Conservation (phyloP, 30 jellyfish, hydroid and myxozoan genomes). For the Mastigias papua region DNA sequence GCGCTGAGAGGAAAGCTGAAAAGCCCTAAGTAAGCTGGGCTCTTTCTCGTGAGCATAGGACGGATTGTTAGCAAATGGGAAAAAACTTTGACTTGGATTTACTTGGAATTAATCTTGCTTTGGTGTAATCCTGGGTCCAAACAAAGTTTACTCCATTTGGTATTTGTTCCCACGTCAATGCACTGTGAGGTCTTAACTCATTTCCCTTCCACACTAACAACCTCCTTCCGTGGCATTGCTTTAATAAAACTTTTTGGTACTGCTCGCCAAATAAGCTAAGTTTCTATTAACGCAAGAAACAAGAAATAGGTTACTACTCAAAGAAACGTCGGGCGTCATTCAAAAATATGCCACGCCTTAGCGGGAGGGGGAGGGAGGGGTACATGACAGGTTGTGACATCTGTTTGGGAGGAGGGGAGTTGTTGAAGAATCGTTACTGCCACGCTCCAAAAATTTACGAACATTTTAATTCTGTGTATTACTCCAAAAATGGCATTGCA, state of each 20-base stretch:
- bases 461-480: too few relatives aligned
- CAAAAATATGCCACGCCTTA: too few relatives aligned
- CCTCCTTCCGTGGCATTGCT: not conserved
- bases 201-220: not conserved
- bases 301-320: not conserved
- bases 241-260: not conserved
- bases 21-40: not conserved
- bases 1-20: not conserved
- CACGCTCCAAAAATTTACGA: too few relatives aligned
- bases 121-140: not conserved
- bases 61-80: slow-evolving; percentile 5
- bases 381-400: too few relatives aligned
- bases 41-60: not conserved
- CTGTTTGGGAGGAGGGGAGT: too few relatives aligned
- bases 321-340: not conserved
- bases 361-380: too few relatives aligned
- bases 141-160: not conserved
- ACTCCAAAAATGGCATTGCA: too few relatives aligned
- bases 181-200: not conserved
- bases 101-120: not conserved
- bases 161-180: not conserved
- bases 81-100: not conserved
- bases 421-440: too few relatives aligned
- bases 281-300: not conserved
- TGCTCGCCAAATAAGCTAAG: not conserved